A percentile compares a stretch with the other conserved stretches of the same genome.
Conservation (phyloP, 2,113 vertebrate species). For the Lepidothrix coronata region DNA sequence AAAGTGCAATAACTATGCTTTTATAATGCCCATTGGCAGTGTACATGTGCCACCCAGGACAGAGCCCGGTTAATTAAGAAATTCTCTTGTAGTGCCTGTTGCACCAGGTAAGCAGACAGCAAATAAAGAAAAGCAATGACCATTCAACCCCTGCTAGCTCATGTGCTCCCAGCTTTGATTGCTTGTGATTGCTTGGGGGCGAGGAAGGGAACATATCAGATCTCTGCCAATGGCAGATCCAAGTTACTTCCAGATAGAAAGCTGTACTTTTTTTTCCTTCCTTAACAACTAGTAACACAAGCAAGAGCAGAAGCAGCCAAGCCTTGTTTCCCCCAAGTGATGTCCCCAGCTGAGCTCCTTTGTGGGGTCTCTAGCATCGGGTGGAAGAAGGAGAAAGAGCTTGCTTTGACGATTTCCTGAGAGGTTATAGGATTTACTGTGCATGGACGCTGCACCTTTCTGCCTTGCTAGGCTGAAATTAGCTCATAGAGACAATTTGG, state of each 20-base stretch:
- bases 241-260: background rate
- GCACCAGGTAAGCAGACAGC: background rate
- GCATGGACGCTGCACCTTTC: fast-evolving
- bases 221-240: background rate
- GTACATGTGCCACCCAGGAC: background rate
- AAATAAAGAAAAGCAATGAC: conserved; percentile 22
- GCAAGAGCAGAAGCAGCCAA: background rate
- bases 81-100: background rate
- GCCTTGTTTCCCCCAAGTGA: fast-evolving
- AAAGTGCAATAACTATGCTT: background rate
- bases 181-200: background rate
- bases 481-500: background rate
- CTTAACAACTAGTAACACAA: background rate
- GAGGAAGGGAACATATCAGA: background rate
- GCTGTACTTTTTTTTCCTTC: background rate
- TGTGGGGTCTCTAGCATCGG: background rate
- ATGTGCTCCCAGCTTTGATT: background rate
- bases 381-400: background rate
- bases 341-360: background rate
- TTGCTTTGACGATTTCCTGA: background rate
- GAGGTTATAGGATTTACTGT: background rate
- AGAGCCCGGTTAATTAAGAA: background rate
- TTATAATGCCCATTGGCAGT: background rate
- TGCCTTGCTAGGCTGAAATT: background rate
- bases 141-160: background rate